These are phyloP conservation scores for Cirrhinus mrigala DNA, from an alignment of 2,797 vertebrate genomes.

Conservation along the genomic window DNA sequence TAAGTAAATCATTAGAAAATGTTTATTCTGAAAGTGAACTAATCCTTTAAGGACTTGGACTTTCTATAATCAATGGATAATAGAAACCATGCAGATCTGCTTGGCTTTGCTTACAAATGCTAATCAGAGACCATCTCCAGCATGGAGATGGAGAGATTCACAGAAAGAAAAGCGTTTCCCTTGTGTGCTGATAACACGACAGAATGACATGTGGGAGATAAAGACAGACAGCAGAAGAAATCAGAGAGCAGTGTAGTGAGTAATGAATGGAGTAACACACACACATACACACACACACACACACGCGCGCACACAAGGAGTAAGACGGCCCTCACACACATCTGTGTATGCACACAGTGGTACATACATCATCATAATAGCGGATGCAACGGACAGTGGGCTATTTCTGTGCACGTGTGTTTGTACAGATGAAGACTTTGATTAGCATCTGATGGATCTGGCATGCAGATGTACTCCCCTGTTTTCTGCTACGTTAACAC, in stretches of 20 bases:
- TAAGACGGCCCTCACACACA: slow-evolving; percentile 16
- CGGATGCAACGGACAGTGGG: neutral
- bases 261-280: slow-evolving; percentile 3
- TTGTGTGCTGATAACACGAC: slow-evolving; percentile 37
- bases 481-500: slow-evolving; percentile 20
- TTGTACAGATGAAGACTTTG: slow-evolving; percentile 50
- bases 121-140: slow-evolving; percentile 63
- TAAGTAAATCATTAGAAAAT: too few relatives aligned
- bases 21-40: too few relatives aligned
- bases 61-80: neutral
- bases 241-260: neutral
- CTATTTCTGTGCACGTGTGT: neutral
- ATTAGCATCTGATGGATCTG: slow-evolving; percentile 56
- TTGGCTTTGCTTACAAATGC: slow-evolving; percentile 50
- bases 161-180: slow-evolving; percentile 39
- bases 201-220: slow-evolving; percentile 35
- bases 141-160: slow-evolving; percentile 49
- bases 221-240: slow-evolving; percentile 7
- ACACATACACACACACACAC: neutral
- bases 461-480: slow-evolving; percentile 32
- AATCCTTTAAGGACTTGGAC: neutral
- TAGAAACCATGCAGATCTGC: slow-evolving; percentile 33
- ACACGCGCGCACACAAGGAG: neutral
- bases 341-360: slow-evolving; percentile 25
- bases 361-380: slow-evolving; percentile 31